A percentile compares a stretch with the other conserved stretches of the same genome.
Conservation (phyloP, 2,113 vertebrate genomes). For the Siphamia tubifer region DNA sequence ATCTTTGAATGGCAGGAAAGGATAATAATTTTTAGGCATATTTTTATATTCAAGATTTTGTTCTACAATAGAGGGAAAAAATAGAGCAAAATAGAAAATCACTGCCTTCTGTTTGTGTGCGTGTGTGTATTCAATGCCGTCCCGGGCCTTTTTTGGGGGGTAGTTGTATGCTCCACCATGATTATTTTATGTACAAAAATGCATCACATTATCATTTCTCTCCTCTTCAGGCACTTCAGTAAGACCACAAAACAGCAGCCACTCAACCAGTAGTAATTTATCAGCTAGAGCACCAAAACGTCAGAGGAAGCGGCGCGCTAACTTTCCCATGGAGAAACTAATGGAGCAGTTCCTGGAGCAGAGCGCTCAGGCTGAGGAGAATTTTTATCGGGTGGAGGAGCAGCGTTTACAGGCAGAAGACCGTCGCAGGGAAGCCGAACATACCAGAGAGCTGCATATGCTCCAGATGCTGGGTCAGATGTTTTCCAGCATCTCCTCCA, state of each 20-base stretch:
- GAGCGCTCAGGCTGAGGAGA: conserved; percentile 86
- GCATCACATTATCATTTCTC: not conserved
- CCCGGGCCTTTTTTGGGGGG: too few relatives aligned
- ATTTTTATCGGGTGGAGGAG: conserved; percentile 87
- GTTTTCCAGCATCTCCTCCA: conserved; percentile 82
- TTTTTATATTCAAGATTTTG: too few relatives aligned
- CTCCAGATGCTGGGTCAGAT: conserved; percentile 92
- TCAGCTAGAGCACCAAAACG: conserved; percentile 78
- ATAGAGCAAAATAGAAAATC: too few relatives aligned
- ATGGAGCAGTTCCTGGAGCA: conserved; percentile 92
- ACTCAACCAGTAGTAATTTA: conserved; percentile 42
- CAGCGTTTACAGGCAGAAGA: conserved; percentile 88
- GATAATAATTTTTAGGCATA: too few relatives aligned
- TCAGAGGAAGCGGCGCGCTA: conserved; percentile 81
- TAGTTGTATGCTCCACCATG: not conserved
- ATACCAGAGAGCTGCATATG: conserved; percentile 88
- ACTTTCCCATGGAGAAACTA: conserved; percentile 87
- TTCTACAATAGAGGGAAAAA: too few relatives aligned
- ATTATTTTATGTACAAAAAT: not conserved
- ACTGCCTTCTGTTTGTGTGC: too few relatives aligned
- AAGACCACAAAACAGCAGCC: conserved; percentile 71
- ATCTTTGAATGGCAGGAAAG: too few relatives aligned
- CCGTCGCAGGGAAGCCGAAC: conserved; percentile 85
- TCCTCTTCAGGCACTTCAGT: conserved; percentile 45
- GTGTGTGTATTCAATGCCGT: too few relatives aligned